phyloP scores from a whole-genome alignment of 2,797 vertebrate species.

The Chromis chromis region DNA sequence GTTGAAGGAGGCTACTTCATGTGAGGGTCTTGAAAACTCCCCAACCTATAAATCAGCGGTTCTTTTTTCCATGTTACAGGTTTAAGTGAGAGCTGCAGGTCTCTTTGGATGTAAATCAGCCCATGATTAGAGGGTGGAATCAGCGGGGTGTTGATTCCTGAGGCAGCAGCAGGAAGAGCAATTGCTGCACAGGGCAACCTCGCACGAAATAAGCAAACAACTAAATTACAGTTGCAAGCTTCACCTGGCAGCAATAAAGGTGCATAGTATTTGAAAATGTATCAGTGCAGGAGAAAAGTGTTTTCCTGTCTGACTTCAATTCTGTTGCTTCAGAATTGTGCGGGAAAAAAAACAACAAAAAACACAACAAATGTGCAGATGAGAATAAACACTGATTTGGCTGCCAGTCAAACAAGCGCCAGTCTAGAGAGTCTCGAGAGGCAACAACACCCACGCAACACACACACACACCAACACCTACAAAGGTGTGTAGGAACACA shows the following conservation, averaged over 20 bases:
- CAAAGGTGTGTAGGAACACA: slow-evolving; percentile 24
- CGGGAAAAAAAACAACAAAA: neutral
- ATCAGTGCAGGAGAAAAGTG: neutral
- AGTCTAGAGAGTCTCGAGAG: slow-evolving; percentile 57
- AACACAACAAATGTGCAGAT: slow-evolving; percentile 44
- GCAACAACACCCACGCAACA: slow-evolving; percentile 56
- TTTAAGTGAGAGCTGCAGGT: slow-evolving; percentile 7
- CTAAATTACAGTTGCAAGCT: slow-evolving; percentile 2
- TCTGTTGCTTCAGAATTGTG: slow-evolving; percentile 37
- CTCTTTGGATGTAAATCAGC: slow-evolving; percentile 40
- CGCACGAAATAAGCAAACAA: neutral
- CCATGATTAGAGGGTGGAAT: slow-evolving; percentile 37
- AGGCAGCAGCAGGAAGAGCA: slow-evolving; percentile 6
- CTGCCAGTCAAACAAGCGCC: slow-evolving; percentile 63
- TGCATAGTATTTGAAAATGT: slow-evolving; percentile 6
- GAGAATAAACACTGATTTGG: slow-evolving; percentile 62
- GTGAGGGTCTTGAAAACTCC: slow-evolving; percentile 19
- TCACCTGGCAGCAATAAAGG: neutral
- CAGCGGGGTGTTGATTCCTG: slow-evolving; percentile 38
- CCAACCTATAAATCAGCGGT: slow-evolving; percentile 6
- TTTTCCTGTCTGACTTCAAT: slow-evolving; percentile 17
- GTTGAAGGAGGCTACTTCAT: slow-evolving; percentile 11
- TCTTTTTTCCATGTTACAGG: slow-evolving; percentile 10
- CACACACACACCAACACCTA: slow-evolving; percentile 11
- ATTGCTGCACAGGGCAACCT: slow-evolving; percentile 2